Evolutionary conservation across 1,140 invertebrate species (phyloP).

Genomic region (Heliconius himera): DNA sequence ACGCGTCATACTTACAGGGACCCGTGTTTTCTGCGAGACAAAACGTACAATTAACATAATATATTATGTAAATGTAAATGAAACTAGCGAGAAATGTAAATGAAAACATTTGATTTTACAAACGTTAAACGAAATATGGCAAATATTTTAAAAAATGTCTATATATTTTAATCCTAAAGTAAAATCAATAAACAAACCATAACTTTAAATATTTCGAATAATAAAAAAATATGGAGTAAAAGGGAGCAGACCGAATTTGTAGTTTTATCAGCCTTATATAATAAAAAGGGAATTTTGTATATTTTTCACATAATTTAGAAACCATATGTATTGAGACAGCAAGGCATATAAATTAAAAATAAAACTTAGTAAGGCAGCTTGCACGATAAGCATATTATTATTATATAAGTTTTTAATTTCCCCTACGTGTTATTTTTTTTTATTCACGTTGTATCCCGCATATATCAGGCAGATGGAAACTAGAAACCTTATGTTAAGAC

Average conservation of each 20-base stretch:
- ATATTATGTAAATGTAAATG: slow-evolving; percentile 13
- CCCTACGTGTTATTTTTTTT: not conserved
- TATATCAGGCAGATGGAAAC: too few relatives aligned
- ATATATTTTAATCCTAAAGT: too few relatives aligned
- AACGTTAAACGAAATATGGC: not conserved
- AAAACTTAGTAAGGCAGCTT: not conserved
- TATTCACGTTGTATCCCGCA: too few relatives aligned
- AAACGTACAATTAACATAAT: slow-evolving; percentile 51
- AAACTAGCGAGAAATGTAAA: not conserved
- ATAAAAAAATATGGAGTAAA: too few relatives aligned
- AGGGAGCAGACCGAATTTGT: too few relatives aligned
- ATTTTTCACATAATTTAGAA: not conserved
- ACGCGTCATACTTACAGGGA: slow-evolving; percentile 73
- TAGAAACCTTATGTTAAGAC: too few relatives aligned
- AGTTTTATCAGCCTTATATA: too few relatives aligned
- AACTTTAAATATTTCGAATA: too few relatives aligned
- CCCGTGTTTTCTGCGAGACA: slow-evolving; percentile 77
- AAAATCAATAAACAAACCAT: too few relatives aligned
- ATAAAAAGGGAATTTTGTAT: too few relatives aligned
- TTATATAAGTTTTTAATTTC: not conserved
- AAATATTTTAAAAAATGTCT: not conserved
- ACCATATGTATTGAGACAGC: not conserved
- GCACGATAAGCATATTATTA: not conserved
- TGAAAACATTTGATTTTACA: not conserved
- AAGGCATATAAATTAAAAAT: not conserved